Conservation (phyloP, 2,888 invertebrate species). For the Lamellibrachia columna region DNA sequence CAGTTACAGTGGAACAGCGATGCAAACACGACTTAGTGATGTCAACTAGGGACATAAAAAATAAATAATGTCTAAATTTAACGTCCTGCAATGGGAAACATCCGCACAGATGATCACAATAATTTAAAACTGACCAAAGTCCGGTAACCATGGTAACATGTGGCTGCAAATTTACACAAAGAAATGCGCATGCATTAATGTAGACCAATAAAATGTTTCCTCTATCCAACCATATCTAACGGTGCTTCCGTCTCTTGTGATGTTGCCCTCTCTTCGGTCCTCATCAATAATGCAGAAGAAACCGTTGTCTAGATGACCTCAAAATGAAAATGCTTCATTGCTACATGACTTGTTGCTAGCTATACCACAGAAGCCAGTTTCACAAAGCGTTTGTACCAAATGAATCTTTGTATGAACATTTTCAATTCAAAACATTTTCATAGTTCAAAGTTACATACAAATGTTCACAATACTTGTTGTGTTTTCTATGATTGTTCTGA, state of each 20-base stretch:
- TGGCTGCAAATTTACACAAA: not conserved
- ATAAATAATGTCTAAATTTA: not conserved
- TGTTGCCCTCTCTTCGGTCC: not conserved
- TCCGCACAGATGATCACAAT: not conserved
- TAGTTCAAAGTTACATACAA: too few relatives aligned
- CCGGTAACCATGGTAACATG: constrained; percentile 2
- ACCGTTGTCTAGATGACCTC: not conserved
- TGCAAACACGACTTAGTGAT: not conserved
- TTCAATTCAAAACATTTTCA: too few relatives aligned
- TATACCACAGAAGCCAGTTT: not conserved
- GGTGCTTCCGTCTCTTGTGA: not conserved
- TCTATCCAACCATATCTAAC: not conserved
- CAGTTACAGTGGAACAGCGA: not conserved
- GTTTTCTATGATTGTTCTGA: too few relatives aligned
- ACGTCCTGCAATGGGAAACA: not conserved
- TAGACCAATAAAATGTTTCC: not conserved
- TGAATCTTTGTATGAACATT: too few relatives aligned
- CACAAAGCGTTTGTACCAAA: too few relatives aligned
- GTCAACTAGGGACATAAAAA: not conserved
- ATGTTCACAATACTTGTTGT: too few relatives aligned
- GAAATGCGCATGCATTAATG: not conserved
- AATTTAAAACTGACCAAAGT: not conserved
- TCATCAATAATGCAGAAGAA: not conserved
- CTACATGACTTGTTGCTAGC: not conserved
- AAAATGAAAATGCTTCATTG: not conserved